Base-by-base conservation (phyloP, 1,140 invertebrate genomes). In the Caenorhabditis brenneri region DNA sequence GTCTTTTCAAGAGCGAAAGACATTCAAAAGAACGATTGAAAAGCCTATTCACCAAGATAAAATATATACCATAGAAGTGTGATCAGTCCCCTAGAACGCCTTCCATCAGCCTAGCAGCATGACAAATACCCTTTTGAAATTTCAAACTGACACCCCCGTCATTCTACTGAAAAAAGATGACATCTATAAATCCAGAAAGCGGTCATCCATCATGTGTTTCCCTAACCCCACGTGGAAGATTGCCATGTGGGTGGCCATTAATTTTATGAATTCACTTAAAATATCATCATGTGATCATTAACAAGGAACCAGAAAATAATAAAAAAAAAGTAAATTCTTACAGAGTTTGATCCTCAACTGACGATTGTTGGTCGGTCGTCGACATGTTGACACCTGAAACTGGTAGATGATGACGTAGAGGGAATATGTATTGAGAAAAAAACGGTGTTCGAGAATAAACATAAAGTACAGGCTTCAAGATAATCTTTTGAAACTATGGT, bases 321-420 rank as follows among this genome's bases (percentile, higher is more conserved):
- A 36, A 0, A 29, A 58, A 27, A 12, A 29, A 6, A 19, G 49
- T 12, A 58, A n/a, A 19, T 4, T 4, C 65, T 74, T 74, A 74
- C 65, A 74, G 22, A 74, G 36, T 74, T 22, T 74, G 65, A 74
- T 74, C 65, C 36, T 74, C 65, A 24, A 42, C 33, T 12, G 65
- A 42, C 10, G 36, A 42, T 74, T 74, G 65, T 74, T 74, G 65
- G 36, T 42, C 65, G 33, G 2, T 74, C n/a, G n/a, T n/a, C 36
- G 65, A 74, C 65, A 74, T 74, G 65, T 74, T 74, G 65, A 74
- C 65, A 42, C 65, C 65, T 74, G 65, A 74, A 74, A 65, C 31
- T 6, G 39, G 39, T 5, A 65, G 16, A 51, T 16, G 49, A 74
- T 74, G 65, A 74, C 33, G 65, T 46, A 31, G 19, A n/a, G 4